These are phyloP conservation scores for Caradrina kadenii DNA, from an alignment of 2,888 invertebrate species.

Conservation along the genomic window DNA sequence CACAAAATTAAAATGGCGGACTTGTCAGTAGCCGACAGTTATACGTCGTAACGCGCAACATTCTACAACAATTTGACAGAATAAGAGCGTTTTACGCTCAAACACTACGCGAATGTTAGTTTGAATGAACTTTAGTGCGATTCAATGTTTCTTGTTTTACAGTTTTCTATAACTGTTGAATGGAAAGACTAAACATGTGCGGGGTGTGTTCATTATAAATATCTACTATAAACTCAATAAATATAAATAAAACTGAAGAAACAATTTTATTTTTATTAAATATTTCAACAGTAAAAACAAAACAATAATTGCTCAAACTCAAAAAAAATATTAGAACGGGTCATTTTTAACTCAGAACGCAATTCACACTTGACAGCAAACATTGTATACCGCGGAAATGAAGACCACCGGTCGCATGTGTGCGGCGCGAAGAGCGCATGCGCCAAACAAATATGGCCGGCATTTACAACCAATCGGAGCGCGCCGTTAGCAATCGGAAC, in stretches of 20 bases:
- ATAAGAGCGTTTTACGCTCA: conserved; percentile 72
- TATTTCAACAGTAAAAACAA: background rate
- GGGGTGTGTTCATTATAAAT: background rate
- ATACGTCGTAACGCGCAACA: conserved; percentile 76
- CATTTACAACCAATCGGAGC: conserved; percentile 80
- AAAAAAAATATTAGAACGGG: background rate
- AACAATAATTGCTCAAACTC: background rate
- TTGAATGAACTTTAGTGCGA: conserved; percentile 75
- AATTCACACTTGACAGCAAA: conserved; percentile 54
- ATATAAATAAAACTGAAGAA: background rate
- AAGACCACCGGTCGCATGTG: conserved; percentile 79
- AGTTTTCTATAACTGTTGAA: conserved; percentile 26
- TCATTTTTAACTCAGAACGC: conserved; percentile 39
- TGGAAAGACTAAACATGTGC: conserved; percentile 14
- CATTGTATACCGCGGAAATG: conserved; percentile 62
- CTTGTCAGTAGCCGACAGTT: conserved; percentile 78
- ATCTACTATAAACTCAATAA: background rate
- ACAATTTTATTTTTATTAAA: background rate
- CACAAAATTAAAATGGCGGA: conserved; percentile 81
- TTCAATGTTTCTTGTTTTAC: conserved; percentile 68
- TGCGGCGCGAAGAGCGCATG: conserved; percentile 81
- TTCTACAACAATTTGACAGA: conserved; percentile 79
- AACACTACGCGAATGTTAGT: conserved; percentile 70
- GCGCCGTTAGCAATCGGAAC: conserved; percentile 72
- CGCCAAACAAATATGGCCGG: conserved; percentile 88